Percentiles rank a stretch among this genome's conserved stretches.
Conservation (phyloP, 2,888 invertebrate species). For the Tholera decimalis region DNA sequence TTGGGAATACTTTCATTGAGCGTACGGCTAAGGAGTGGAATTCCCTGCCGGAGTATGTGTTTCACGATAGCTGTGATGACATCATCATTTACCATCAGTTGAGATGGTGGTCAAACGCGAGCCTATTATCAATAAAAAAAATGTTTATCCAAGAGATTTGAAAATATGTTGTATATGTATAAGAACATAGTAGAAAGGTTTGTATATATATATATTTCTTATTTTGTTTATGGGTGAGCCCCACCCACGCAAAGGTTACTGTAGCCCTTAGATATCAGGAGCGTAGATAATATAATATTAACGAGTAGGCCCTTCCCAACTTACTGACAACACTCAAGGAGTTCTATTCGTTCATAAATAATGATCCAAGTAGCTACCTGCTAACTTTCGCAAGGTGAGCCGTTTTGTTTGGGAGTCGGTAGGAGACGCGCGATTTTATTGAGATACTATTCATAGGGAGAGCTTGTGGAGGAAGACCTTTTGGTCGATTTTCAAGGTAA, state of each 20-base stretch:
- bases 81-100: no score
- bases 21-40: no score
- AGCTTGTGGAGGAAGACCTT: no score
- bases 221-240: slow-evolving; percentile 11
- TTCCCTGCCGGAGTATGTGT: no score
- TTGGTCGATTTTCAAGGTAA: no score
- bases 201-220: slow-evolving; percentile 3
- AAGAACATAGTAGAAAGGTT: no score
- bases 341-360: slow-evolving; percentile 12
- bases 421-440: not conserved
- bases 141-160: no score
- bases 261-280: slow-evolving; percentile 1
- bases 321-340: slow-evolving; percentile 11
- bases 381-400: not conserved
- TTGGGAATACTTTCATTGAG: no score
- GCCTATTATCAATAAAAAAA: no score
- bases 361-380: not conserved
- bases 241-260: slow-evolving; percentile 2
- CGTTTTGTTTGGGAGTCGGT: not conserved
- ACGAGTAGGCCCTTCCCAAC: slow-evolving; percentile 17
- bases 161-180: no score
- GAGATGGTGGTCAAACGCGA: no score
- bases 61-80: no score
- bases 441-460: not conserved
- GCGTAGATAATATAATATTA: slow-evolving; percentile 27